Percentiles rank a stretch among this genome's conserved stretches.
phyloP scores from a whole-genome alignment of 2,888 invertebrate genomes.

The Idaea dimidiata region DNA sequence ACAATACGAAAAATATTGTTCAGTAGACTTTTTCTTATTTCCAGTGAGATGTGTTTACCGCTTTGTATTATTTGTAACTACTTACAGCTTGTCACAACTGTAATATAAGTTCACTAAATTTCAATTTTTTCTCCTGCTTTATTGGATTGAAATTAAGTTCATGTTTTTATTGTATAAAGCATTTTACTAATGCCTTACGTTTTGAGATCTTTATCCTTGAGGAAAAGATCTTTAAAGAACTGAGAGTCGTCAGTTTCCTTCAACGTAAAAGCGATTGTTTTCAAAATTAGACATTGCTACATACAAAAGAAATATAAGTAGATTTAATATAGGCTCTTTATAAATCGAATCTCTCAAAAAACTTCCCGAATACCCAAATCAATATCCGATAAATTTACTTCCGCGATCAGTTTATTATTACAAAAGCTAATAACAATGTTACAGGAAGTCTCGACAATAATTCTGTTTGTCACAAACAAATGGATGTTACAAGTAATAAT shows the following conservation, averaged over 20 bases:
- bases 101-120: no score
- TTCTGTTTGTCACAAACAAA: not conserved
- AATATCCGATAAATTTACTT: not conserved
- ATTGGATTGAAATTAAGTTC: no score
- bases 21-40: slow-evolving; percentile 16
- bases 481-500: not conserved
- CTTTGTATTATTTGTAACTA: no score
- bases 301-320: not conserved
- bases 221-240: no score
- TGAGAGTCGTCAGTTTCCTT: no score
- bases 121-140: no score
- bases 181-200: no score
- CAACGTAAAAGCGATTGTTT: no score
- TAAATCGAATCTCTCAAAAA: not conserved
- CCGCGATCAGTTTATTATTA: not conserved
- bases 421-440: not conserved
- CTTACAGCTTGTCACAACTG: no score
- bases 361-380: not conserved
- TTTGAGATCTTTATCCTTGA: no score
- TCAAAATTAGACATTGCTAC: not conserved
- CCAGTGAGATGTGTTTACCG: no score
- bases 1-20: not conserved
- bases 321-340: not conserved
- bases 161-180: no score
- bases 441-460: not conserved